Evolutionary conservation across 1,140 invertebrate species (phyloP), one percentile per base, ranked within the genome.

Genomic region (Drosophila pallidifrons): DNA sequence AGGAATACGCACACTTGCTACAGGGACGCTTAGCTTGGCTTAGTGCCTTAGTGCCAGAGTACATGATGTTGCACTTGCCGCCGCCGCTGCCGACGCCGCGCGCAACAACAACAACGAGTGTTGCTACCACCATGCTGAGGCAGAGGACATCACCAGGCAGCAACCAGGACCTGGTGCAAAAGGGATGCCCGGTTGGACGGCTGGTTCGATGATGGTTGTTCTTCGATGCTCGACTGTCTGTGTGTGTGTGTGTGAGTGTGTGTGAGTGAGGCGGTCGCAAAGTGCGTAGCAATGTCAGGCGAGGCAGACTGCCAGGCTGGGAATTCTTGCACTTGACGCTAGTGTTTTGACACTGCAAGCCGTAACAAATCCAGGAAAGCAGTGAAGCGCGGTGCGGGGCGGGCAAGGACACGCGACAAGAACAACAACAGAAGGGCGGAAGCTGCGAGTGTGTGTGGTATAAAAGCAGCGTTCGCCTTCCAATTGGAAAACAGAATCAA

Each of bases 41-140:
- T 89, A 83, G 87, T 87, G 81, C 81, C 80, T 83, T 85, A 69
- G 75, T 78, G 82, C 74, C 73, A 10, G 80, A 77, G 85, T 75
- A 91, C 90, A 91, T 88, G 81, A 91, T 91, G 90, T 86, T 92
- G 87, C 91, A 92, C 91, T 92, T 92, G 91, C 83, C 86, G 65
- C 88, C 20, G 91, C 81, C 86, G 65, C 88, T 25, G 20, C 20
- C 20, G 20, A 25, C 20, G 91, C 82, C 86, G 65, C 88, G 77
- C 81, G 61, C 64, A 59, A 51, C 8, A 38, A 10, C 2, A 25
- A 10, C 63, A 73, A 3, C n/a, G 11, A 43, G 11, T 7, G 35
- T 11, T n/a, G 45, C 68, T 60, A 69, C 60, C 70, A 73, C 67
- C 57, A 60, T 63, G 30, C 28, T 25, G 20, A 25, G 43, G 32